phyloP scores from a whole-genome alignment of 2,113 vertebrate species.

The Genyomyrus donnyi region DNA sequence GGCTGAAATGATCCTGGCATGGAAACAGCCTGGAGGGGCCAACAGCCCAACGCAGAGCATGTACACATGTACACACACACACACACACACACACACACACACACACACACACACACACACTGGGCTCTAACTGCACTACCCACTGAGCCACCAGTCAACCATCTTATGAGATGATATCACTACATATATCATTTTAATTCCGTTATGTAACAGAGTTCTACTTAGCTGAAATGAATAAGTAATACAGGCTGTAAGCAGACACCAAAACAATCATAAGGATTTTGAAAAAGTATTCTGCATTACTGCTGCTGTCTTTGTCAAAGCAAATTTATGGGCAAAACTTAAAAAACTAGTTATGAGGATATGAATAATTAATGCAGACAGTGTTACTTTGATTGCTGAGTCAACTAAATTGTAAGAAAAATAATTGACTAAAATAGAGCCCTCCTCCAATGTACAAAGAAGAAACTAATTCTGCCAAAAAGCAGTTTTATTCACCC shows the following conservation, averaged over 20 bases:
- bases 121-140: background rate
- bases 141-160: background rate
- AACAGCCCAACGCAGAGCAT: background rate
- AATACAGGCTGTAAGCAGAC: background rate
- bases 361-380: background rate
- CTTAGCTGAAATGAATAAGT: background rate
- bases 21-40: background rate
- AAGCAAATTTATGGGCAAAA: background rate
- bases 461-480: background rate
- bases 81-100: background rate
- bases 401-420: background rate
- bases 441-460: background rate
- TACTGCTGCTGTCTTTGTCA: background rate
- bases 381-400: background rate
- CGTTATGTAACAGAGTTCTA: background rate
- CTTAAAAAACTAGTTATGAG: background rate
- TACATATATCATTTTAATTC: background rate
- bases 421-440: background rate
- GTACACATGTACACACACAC: background rate
- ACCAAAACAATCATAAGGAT: background rate
- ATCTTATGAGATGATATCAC: background rate
- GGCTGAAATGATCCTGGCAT: background rate
- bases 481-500: background rate
- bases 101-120: background rate
- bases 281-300: background rate